Conservation (phyloP, 2,113 vertebrate genomes). For the Rallus limicola region DNA sequence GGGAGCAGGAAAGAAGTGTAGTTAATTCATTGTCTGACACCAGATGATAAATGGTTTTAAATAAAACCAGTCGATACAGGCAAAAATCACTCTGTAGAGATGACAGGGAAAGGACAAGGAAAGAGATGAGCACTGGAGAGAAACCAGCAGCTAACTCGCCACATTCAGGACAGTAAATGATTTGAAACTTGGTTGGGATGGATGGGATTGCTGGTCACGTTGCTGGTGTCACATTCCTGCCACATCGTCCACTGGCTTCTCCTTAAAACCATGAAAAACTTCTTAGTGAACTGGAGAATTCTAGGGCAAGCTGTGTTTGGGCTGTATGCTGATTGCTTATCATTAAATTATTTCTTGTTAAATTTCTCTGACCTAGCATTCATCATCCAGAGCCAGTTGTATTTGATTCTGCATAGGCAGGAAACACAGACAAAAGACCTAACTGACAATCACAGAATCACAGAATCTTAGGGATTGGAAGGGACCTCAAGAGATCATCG, state of each 20-base stretch:
- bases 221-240: background rate
- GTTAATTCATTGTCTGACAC: background rate
- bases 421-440: background rate
- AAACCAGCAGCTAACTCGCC: background rate
- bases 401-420: background rate
- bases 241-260: background rate
- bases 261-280: background rate
- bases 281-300: background rate
- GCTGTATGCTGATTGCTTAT: background rate
- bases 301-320: background rate
- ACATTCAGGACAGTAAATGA: background rate
- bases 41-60: background rate
- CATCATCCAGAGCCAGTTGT: background rate
- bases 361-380: background rate
- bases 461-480: too few species aligned
- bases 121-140: background rate
- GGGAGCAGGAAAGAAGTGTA: background rate
- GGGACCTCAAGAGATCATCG: too few species aligned
- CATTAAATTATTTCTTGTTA: background rate
- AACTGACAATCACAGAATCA: too few species aligned
- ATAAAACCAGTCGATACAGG: background rate
- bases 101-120: background rate
- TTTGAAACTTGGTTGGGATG: background rate
- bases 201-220: background rate
- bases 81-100: background rate